Evolutionary conservation across 1,140 invertebrate species (phyloP).

Genomic region (Drosophila prosaltans): DNA sequence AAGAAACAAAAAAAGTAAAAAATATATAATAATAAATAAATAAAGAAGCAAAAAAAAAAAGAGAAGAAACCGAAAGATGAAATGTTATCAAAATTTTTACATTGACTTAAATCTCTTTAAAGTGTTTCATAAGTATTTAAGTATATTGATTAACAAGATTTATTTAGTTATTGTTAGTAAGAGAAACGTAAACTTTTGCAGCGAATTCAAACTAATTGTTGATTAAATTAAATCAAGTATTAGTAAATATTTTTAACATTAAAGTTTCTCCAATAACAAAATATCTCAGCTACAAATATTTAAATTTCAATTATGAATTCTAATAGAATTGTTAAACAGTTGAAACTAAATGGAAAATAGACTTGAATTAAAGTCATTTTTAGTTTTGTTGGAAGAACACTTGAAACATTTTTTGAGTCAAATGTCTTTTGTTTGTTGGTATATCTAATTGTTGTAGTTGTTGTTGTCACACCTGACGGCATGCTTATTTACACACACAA

Average conservation of each 20-base stretch:
- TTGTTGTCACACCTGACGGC: constrained; percentile 1
- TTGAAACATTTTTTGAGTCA: neutral
- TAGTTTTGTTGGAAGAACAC: neutral
- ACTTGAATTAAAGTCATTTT: neutral
- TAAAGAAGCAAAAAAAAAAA: neutral
- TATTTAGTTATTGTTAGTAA: too few relatives aligned
- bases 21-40: neutral
- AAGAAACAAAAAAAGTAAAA: neutral
- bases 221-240: too few relatives aligned
- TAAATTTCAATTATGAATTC: too few relatives aligned
- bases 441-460: neutral
- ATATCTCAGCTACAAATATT: too few relatives aligned
- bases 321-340: too few relatives aligned
- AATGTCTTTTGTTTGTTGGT: neutral
- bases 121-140: too few relatives aligned
- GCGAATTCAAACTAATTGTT: too few relatives aligned
- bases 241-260: too few relatives aligned
- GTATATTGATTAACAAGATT: too few relatives aligned
- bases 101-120: neutral
- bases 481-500: neutral
- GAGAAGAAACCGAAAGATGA: neutral
- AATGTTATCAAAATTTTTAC: neutral
- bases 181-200: too few relatives aligned
- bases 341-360: too few relatives aligned
- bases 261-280: too few relatives aligned